Conservation (phyloP, 2,113 vertebrate genomes). For the Oriolus oriolus region DNA sequence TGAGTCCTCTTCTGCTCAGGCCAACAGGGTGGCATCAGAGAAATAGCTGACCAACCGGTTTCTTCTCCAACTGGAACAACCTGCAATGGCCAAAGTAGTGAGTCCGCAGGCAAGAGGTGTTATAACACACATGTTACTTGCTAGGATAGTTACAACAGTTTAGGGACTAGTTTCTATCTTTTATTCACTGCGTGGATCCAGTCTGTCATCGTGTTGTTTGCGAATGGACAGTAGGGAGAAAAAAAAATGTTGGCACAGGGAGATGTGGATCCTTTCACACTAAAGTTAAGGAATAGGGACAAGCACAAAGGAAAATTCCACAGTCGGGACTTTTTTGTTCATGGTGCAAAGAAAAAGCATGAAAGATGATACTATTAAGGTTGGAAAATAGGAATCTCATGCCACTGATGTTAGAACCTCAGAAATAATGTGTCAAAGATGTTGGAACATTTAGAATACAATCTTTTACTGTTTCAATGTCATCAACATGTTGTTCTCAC, state of each 20-base stretch:
- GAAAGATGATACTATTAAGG: not conserved
- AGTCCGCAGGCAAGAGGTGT: not conserved
- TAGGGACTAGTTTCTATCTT: not conserved
- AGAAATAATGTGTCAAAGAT: slow-evolving; percentile 12
- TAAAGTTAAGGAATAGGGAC: not conserved
- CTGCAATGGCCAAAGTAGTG: not conserved
- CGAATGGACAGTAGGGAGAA: not conserved
- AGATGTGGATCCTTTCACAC: not conserved
- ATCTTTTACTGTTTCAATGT: slow-evolving; percentile 6
- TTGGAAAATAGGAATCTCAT: not conserved
- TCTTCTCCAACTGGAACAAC: not conserved
- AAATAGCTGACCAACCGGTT: not conserved
- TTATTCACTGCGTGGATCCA: not conserved
- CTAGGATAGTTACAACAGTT: not conserved
- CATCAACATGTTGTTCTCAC: slow-evolving; percentile 11
- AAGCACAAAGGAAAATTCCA: not conserved
- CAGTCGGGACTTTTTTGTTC: not conserved
- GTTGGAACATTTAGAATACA: slow-evolving; percentile 3
- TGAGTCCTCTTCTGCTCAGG: not conserved
- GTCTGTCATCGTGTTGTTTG: not conserved
- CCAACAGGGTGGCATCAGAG: not conserved
- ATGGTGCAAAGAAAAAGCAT: not conserved
- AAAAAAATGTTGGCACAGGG: not conserved
- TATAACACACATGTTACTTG: not conserved
- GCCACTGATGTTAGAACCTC: not conserved